Percentiles rank a stretch among this genome's conserved stretches.
Conservation (phyloP, 2,113 vertebrate species). For the Myanophis thanlyinensis region DNA sequence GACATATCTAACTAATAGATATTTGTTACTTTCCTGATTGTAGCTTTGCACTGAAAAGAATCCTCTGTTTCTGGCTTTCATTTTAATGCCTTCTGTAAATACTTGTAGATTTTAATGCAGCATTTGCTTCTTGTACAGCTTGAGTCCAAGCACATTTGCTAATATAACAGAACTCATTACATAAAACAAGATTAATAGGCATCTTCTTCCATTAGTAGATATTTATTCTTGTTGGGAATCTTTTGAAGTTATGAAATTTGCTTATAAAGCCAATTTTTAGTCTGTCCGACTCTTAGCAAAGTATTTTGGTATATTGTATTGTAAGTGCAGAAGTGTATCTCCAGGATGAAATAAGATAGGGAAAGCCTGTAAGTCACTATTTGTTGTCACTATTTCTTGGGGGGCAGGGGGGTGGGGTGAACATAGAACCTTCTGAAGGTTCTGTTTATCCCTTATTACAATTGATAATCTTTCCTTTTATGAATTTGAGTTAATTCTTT, state of each 20-base stretch:
- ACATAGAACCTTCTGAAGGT: background rate
- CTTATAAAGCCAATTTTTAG: background rate
- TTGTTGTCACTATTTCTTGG: background rate
- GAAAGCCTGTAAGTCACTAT: background rate
- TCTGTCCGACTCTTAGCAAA: background rate
- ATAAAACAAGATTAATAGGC: background rate
- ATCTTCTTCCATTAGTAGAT: background rate
- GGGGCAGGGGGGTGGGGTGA: fast-evolving
- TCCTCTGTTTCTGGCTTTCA: background rate
- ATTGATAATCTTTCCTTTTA: background rate
- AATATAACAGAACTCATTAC: background rate
- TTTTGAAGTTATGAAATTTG: background rate
- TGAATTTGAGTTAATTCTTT: background rate
- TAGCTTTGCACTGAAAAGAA: background rate
- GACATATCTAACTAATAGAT: background rate
- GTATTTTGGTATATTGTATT: background rate
- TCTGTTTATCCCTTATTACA: background rate
- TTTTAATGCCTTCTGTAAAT: background rate
- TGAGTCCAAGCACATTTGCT: background rate
- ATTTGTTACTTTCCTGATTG: background rate
- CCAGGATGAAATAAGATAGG: background rate
- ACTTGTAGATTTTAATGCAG: background rate
- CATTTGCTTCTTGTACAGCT: background rate
- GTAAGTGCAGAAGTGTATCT: background rate
- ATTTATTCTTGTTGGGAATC: background rate